Conservation (phyloP, 2,888 invertebrate species). For the Calameuta filiformis region DNA sequence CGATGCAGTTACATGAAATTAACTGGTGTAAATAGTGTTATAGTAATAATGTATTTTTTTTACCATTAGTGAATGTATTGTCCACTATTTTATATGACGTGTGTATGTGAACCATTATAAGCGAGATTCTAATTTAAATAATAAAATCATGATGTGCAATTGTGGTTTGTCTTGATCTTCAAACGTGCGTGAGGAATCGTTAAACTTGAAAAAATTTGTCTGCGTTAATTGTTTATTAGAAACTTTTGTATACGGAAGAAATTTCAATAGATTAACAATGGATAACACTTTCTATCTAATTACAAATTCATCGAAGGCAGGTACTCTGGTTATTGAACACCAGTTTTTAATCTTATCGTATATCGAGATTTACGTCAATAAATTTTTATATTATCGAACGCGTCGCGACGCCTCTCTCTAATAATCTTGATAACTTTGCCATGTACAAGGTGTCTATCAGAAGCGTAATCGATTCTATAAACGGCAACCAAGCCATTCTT, state of each 20-base stretch:
- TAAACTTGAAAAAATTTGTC: neutral
- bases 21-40: slow-evolving; percentile 45
- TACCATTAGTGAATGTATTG: slow-evolving; percentile 39
- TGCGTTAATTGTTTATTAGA: slow-evolving; percentile 27
- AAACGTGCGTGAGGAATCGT: neutral
- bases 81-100: slow-evolving; percentile 39
- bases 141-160: slow-evolving; percentile 37
- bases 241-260: slow-evolving; percentile 27
- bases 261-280: slow-evolving; percentile 28
- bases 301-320: neutral
- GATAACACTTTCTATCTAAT: slow-evolving; percentile 9
- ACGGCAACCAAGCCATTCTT: neutral
- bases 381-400: neutral
- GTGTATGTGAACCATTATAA: slow-evolving; percentile 43
- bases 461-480: neutral
- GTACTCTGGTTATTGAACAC: slow-evolving; percentile 17
- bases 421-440: neutral
- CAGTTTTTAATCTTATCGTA: slow-evolving; percentile 20
- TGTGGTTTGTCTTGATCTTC: neutral
- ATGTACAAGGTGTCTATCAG: neutral
- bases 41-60: slow-evolving; percentile 41
- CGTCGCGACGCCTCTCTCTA: neutral
- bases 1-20: slow-evolving; percentile 28
- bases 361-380: neutral
- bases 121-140: slow-evolving; percentile 41